Evolutionary conservation across 2,113 vertebrate species (phyloP).

Genomic region (Hymenochirus boettgeri): DNA sequence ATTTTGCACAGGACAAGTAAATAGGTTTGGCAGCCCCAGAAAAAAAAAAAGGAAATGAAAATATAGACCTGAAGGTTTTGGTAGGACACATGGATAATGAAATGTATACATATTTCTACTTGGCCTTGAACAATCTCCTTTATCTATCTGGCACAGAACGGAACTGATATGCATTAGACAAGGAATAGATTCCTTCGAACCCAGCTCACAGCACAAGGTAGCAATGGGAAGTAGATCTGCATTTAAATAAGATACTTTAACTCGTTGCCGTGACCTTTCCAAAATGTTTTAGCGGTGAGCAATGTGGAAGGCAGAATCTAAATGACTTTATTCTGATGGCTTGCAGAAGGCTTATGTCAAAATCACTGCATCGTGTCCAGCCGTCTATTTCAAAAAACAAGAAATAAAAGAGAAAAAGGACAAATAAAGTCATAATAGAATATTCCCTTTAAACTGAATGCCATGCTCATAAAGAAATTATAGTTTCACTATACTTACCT

Average conservation of each 20-base stretch:
- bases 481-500: too few species aligned
- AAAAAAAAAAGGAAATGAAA: too few species aligned
- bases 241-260: constrained; percentile 41
- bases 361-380: constrained; percentile 1
- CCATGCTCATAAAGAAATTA: too few species aligned
- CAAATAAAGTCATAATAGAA: too few species aligned
- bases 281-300: constrained; percentile 30
- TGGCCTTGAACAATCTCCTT: constrained; percentile 1
- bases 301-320: constrained; percentile 43
- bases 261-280: constrained; percentile 19
- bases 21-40: too few species aligned
- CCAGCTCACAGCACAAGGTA: constrained; percentile 15
- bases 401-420: neutral
- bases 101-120: too few species aligned
- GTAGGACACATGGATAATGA: too few species aligned
- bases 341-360: constrained; percentile 15
- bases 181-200: neutral
- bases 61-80: too few species aligned
- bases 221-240: constrained; percentile 3
- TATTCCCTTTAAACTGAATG: too few species aligned
- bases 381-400: neutral
- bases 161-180: constrained; percentile 6
- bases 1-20: too few species aligned
- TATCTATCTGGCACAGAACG: neutral
- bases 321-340: constrained; percentile 32